Conservation (phyloP, 1,140 invertebrate species). For the Drosophila orosa region DNA sequence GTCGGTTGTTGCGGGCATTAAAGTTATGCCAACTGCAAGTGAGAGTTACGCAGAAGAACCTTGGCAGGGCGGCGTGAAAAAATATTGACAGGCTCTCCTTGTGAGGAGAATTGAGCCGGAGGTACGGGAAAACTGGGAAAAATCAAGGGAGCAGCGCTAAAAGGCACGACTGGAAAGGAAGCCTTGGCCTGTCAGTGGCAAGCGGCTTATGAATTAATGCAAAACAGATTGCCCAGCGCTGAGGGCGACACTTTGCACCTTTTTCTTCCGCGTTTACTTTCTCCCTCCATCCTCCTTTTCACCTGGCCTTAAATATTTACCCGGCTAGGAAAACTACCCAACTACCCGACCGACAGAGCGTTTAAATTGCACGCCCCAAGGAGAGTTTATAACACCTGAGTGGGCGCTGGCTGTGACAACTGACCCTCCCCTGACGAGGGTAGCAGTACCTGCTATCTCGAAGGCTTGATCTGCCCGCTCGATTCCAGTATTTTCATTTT, state of each 20-base stretch:
- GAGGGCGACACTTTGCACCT: constrained; percentile 80
- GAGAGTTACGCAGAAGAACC: constrained; percentile 28
- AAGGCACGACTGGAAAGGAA: constrained; percentile 4
- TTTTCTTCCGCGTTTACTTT: constrained; percentile 40
- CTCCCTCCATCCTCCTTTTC: not conserved
- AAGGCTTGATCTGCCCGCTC: constrained; percentile 53
- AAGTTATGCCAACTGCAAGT: constrained; percentile 73
- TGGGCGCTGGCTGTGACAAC: constrained; percentile 48
- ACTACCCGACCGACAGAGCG: constrained; percentile 13
- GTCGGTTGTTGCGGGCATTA: constrained; percentile 42
- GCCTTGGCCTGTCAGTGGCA: constrained; percentile 54
- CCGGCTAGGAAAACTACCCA: constrained; percentile 60
- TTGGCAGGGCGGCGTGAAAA: constrained; percentile 14
- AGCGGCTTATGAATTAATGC: constrained; percentile 81
- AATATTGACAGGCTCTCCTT: constrained; percentile 49
- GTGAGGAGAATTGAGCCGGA: constrained; percentile 9
- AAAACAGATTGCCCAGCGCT: constrained; percentile 76
- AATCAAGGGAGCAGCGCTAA: constrained; percentile 17
- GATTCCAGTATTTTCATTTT: constrained; percentile 69
- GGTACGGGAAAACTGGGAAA: constrained; percentile 14
- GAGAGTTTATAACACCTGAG: constrained; percentile 64
- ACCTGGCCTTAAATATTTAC: constrained; percentile 71
- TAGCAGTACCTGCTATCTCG: constrained; percentile 48
- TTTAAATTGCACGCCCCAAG: constrained; percentile 63
- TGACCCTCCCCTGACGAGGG: constrained; percentile 68